phyloP scores from a whole-genome alignment of 2,888 invertebrate species.

The Ormyrus rosae region DNA sequence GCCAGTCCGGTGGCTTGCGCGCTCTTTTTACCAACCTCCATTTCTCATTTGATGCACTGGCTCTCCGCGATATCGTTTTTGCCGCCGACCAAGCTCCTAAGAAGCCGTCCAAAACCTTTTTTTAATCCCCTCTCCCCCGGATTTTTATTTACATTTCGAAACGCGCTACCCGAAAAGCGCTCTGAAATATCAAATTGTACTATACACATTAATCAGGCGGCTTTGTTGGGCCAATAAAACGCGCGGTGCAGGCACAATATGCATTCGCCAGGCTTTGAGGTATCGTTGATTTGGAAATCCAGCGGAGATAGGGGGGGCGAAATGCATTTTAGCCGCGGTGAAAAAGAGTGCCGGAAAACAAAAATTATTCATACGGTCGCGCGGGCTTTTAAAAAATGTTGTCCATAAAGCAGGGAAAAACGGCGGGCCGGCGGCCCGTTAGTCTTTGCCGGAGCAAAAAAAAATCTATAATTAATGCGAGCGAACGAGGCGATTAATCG shows the following conservation, averaged over 20 bases:
- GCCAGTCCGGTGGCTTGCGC: constrained; percentile 11
- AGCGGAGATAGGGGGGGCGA: neutral
- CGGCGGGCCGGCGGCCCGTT: constrained; percentile 18
- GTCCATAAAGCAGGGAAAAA: constrained; percentile 42
- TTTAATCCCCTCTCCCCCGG: no score
- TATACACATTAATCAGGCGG: no score
- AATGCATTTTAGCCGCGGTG: neutral
- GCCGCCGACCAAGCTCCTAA: no score
- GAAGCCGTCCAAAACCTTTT: no score
- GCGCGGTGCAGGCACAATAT: no score
- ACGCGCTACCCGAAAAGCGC: no score
- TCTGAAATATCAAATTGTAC: no score
- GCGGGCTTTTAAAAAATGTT: constrained; percentile 32
- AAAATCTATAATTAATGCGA: constrained; percentile 48
- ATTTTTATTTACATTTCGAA: no score
- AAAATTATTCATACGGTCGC: constrained; percentile 19
- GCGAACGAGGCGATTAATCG: constrained; percentile 52
- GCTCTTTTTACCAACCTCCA: neutral
- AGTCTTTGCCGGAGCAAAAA: constrained; percentile 42
- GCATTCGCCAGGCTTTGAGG: no score
- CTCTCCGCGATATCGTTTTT: neutral
- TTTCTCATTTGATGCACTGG: neutral
- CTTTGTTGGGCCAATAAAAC: no score
- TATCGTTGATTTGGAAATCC: neutral
- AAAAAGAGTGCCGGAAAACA: neutral